Base-by-base conservation (phyloP, 2,888 invertebrate genomes). In the Exephanes ischioxanthus region DNA sequence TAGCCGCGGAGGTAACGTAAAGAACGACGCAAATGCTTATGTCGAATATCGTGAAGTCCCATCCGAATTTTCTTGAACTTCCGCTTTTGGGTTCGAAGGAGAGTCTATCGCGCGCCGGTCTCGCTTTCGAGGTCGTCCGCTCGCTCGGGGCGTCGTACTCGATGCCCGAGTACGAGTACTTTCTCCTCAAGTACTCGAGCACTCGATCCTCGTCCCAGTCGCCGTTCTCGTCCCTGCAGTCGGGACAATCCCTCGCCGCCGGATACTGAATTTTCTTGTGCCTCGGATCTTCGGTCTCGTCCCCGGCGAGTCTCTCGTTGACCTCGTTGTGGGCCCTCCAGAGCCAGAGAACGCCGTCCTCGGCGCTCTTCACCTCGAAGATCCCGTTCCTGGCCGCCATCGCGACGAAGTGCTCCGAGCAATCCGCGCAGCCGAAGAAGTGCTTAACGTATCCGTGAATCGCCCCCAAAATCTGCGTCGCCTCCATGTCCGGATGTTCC, bases 261-360 rank as follows among this genome's bases (percentile, higher is more conserved):
- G 99, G 99, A 93, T 98, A 99, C 93, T 98, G 98, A 81, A 97
- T 95, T 94, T 99, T 99, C 0, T 97, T 98, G 94, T 97, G 96
- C 77, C 95, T 94, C 0, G 99, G 98, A 94, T 99, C 99, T 94
- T 99, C 99, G 0, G 98, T 97, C 3, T 94, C 87, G 93, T 99
- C 98, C 0, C 98, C 97, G 30, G 97, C 95, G 37, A 99, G 95
- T 88, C 99, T 96, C 87, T 96, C 95, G 94, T 99, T 99, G 0
- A 98, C 99, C 94, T 97, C 96, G 93, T 99, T 99, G 93, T 99
- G 99, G 0, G 98, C 97, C 90, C 95, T 95, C 99, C 99, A 99
- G 33, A 99, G 94, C 99, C 99, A 99, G 58, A 99, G 94, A 0
- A 99, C 96, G 19, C 97, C 96, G 84, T 98, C 97, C 80, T 97